phyloP scores from a whole-genome alignment of 2,888 invertebrate species.

The Baccha elongata region DNA sequence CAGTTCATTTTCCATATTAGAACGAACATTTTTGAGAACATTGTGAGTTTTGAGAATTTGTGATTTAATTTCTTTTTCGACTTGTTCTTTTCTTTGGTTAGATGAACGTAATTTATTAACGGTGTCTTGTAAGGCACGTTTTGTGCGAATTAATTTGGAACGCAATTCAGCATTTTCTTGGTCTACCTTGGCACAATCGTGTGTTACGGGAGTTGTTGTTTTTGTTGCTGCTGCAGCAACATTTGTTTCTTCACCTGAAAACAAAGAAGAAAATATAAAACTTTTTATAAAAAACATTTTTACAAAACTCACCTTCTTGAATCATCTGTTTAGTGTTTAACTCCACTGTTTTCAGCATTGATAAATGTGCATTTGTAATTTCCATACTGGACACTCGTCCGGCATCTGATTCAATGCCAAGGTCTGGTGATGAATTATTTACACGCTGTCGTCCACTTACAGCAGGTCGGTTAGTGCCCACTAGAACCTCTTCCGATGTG shows the following conservation, averaged over 20 bases:
- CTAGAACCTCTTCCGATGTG: slow-evolving; percentile 82
- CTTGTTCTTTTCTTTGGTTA: slow-evolving; percentile 90
- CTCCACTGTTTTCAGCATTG: slow-evolving; percentile 82
- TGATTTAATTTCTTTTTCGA: slow-evolving; percentile 92
- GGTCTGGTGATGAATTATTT: slow-evolving; percentile 89
- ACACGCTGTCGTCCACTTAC: slow-evolving; percentile 76
- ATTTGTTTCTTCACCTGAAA: slow-evolving; percentile 46
- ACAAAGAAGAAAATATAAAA: not conserved
- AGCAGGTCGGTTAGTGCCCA: slow-evolving; percentile 64
- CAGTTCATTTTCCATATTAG: slow-evolving; percentile 86
- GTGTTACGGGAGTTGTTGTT: slow-evolving; percentile 51
- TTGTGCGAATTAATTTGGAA: slow-evolving; percentile 87
- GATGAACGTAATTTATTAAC: slow-evolving; percentile 89
- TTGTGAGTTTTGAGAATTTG: slow-evolving; percentile 91
- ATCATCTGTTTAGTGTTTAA: slow-evolving; percentile 76
- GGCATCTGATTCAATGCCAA: slow-evolving; percentile 94
- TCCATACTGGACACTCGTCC: slow-evolving; percentile 85
- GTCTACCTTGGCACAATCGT: slow-evolving; percentile 83
- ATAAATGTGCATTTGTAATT: slow-evolving; percentile 78
- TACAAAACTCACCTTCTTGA: slow-evolving; percentile 38
- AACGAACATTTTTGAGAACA: slow-evolving; percentile 89
- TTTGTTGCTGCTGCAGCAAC: slow-evolving; percentile 24
- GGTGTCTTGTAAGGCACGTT: slow-evolving; percentile 90
- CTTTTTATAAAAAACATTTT: not conserved
- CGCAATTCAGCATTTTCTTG: slow-evolving; percentile 88